Evolutionary conservation across 2,888 invertebrate genomes (phyloP), one percentile per base, ranked within the genome.

Genomic region (Zygaena filipendulae): DNA sequence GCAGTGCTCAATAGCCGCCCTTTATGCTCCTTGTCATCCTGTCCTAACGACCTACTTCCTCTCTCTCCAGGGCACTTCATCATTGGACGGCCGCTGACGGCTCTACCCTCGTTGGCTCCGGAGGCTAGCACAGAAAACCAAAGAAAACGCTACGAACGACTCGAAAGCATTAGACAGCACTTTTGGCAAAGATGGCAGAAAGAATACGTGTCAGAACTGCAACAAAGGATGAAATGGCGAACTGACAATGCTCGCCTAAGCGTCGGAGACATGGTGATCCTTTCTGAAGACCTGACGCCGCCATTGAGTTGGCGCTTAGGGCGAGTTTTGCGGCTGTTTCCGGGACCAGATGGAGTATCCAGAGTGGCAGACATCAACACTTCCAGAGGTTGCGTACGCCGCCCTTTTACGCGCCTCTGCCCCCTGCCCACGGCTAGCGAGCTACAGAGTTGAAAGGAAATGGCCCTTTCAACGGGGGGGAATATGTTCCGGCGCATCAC

Each of bases 151-250:
- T 27, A 5, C 27, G 27, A 3, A 25, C 22, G 14, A 28, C 10
- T 31, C 32, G 25, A n/a, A n/a, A n/a, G n/a, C n/a, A n/a, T n/a
- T n/a, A n/a, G n/a, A n/a, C n/a, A n/a, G n/a, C n/a, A n/a, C n/a
- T n/a, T n/a, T n/a, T n/a, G n/a, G n/a, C n/a, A n/a, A n/a, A n/a
- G n/a, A n/a, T n/a, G n/a, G n/a, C n/a, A n/a, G n/a, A n/a, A n/a
- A n/a, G n/a, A n/a, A n/a, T n/a, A n/a, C n/a, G n/a, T n/a, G n/a
- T n/a, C n/a, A n/a, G 14, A 26, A 27, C 11, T 52, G 12, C 45
- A 43, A 16, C 35, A 38, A 18, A 11, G 41, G 7, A 14, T 25
- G 6, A 41, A 46, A 25, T 46, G 44, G 45, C 27, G 11, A 11
- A 7, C 11, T 7, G 12, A 13, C 8, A 14, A 4, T 26, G 24